Base-by-base conservation (phyloP, 2,888 invertebrate genomes). In the Cantharis rustica region DNA sequence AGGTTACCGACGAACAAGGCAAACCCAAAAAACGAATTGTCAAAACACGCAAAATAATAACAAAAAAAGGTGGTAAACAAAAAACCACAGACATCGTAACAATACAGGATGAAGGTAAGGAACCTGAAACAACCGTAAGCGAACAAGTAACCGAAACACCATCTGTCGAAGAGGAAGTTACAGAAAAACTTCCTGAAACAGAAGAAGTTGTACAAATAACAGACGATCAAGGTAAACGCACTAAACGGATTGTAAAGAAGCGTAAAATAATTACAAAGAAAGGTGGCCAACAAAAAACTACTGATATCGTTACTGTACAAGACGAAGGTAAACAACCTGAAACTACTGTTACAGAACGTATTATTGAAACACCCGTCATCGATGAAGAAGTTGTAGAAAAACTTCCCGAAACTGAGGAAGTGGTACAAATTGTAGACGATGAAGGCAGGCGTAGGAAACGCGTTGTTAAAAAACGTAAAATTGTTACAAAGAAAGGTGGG, bases 41-140 rank as follows among this genome's bases (percentile, higher is more conserved):
- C 10, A 89, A 88, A 69, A 89, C 86, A 68, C 85, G 89, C 26
- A 82, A 20, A 86, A 80, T 80, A 31, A 82, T 85, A 15, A 84
- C 82, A 75, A 82, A 83, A 75, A 80, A 78, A 13, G 84, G 82
- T 31, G 84, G 82, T 61, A 80, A 71, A 16, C 75, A 74, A 72
- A 84, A 85, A 79, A 85, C 84, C 16, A 81, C 81, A 7, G 86
- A 88, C 26, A 73, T 73, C 4, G 61, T 69, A 3, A 73, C 69
- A 10, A 62, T 73, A 10, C 16, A 73, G 16, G 63, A 63, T 64
- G 64, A 64, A 20, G 17, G 20, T 13, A 13, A 64, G 5, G n/a
- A 13, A 64, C 64, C 64, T 9, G 16, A 64, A 64, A 64, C 64
- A 3, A 20, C 64, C 2, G 20, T 64, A 0, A 64, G 20, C 0